A percentile compares a stretch with the other conserved stretches of the same genome.
phyloP scores from a whole-genome alignment of 2,888 invertebrate genomes.

The Atherix ibis region DNA sequence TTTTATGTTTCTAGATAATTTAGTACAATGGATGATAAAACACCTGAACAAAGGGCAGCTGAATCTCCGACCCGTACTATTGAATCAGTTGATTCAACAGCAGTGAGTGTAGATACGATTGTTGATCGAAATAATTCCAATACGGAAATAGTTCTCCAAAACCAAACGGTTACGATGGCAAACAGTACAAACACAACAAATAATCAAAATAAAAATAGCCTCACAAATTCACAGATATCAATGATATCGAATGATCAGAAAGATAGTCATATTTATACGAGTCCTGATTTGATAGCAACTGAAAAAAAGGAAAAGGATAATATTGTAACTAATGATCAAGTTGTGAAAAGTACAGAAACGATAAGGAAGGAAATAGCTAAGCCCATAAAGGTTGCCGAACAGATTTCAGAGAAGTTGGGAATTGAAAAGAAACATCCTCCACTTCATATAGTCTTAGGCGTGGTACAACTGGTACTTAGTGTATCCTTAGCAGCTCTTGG shows the following conservation, averaged over 20 bases:
- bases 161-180: conserved; percentile 20
- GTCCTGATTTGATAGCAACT: conserved; percentile 22
- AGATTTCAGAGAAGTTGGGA: conserved; percentile 15
- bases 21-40: too few relatives aligned
- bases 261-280: conserved; percentile 27
- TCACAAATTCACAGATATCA: conserved; percentile 27
- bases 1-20: too few relatives aligned
- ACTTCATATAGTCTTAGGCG: conserved; percentile 25
- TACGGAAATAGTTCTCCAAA: conserved; percentile 12
- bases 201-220: conserved; percentile 18
- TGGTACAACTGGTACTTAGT: conserved; percentile 26
- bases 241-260: conserved; percentile 19
- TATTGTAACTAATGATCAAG: too few relatives aligned
- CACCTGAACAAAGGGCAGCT: conserved; percentile 4
- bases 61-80: conserved; percentile 30
- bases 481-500: conserved; percentile 28
- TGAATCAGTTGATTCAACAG: conserved; percentile 28
- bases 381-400: conserved; percentile 7
- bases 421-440: conserved; percentile 11
- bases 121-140: conserved; percentile 21
- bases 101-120: conserved; percentile 29
- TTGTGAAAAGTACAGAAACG: too few relatives aligned
- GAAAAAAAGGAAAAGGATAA: conserved; percentile 4
- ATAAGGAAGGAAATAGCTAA: conserved; percentile 2
- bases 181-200: conserved; percentile 25